A percentile compares a stretch with the other conserved stretches of the same genome.
Evolutionary conservation across 2,888 invertebrate genomes (phyloP).

Genomic region (Zootermopsis nevadensis): DNA sequence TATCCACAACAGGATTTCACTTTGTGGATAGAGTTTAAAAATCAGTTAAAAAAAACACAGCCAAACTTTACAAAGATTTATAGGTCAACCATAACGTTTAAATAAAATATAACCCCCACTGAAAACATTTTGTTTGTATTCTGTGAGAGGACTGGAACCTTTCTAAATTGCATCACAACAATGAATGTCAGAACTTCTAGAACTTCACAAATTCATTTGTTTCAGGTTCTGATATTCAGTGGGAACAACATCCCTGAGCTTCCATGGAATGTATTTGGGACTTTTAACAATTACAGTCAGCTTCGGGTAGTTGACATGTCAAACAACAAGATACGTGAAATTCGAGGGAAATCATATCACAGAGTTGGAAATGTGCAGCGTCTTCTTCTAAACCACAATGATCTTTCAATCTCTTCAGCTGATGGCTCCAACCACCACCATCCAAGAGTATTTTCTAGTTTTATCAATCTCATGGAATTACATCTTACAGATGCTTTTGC

Average conservation of each 20-base stretch:
- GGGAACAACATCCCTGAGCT: slow-evolving; percentile 75
- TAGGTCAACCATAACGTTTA: no score
- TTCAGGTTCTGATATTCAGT: slow-evolving; percentile 75
- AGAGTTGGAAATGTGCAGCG: slow-evolving; percentile 76
- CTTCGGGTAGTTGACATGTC: slow-evolving; percentile 79
- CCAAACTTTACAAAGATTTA: no score
- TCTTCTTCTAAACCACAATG: slow-evolving; percentile 78
- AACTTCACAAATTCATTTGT: slow-evolving; percentile 33
- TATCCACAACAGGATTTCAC: no score
- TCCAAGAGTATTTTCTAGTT: slow-evolving; percentile 77
- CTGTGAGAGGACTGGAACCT: no score
- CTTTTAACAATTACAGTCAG: slow-evolving; percentile 67
- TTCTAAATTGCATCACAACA: no score
- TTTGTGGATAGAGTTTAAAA: no score
- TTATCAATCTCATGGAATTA: slow-evolving; percentile 74
- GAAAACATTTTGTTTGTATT: no score
- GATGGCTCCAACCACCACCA: slow-evolving; percentile 72
- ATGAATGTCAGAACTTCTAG: no score
- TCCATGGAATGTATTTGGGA: slow-evolving; percentile 79
- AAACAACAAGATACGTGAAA: slow-evolving; percentile 76
- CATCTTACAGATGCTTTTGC: slow-evolving; percentile 81
- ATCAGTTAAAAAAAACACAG: no score
- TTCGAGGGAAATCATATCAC: slow-evolving; percentile 80
- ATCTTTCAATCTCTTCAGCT: slow-evolving; percentile 70
- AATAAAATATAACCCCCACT: no score